A percentile compares a stretch with the other conserved stretches of the same genome.
Evolutionary conservation across 2,797 vertebrate genomes (phyloP).

Genomic region (Vireo griseus): DNA sequence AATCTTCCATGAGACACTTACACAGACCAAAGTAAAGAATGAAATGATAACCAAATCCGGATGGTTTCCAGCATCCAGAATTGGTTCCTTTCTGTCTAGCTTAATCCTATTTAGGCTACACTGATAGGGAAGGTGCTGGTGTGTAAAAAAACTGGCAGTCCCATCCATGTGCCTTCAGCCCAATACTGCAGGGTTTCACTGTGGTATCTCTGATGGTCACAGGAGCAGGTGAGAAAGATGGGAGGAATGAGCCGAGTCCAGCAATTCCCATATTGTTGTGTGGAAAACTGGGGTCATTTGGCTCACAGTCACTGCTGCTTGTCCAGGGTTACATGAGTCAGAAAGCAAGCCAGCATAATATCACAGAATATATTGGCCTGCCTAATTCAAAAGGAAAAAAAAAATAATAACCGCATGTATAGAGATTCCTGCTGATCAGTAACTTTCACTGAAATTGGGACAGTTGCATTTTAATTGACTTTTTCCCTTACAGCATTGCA

Average conservation of each 20-base stretch:
- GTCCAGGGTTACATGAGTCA: not conserved
- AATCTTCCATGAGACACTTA: not conserved
- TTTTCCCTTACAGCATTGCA: slow-evolving; percentile 56
- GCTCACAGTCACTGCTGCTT: not conserved
- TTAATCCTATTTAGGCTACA: not conserved
- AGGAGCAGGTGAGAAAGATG: slow-evolving; percentile 13
- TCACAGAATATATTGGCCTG: not conserved
- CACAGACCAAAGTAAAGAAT: not conserved
- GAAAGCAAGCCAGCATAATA: not conserved
- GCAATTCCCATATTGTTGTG: not conserved
- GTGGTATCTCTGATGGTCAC: not conserved
- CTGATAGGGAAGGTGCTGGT: not conserved
- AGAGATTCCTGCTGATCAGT: slow-evolving; percentile 61
- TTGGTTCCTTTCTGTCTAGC: slow-evolving; percentile 16
- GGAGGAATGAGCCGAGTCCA: not conserved
- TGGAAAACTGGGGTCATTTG: slow-evolving; percentile 42
- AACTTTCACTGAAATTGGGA: slow-evolving; percentile 67
- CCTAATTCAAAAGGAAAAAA: not conserved
- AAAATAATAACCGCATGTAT: slow-evolving; percentile 29
- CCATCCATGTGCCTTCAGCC: not conserved
- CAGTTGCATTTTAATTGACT: slow-evolving; percentile 75
- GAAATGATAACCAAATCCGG: not conserved
- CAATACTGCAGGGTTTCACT: not conserved
- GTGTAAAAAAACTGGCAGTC: not conserved
- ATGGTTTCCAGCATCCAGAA: not conserved